Conservation (phyloP, 2,797 vertebrate genomes). For the Bucorvus abyssinicus region DNA sequence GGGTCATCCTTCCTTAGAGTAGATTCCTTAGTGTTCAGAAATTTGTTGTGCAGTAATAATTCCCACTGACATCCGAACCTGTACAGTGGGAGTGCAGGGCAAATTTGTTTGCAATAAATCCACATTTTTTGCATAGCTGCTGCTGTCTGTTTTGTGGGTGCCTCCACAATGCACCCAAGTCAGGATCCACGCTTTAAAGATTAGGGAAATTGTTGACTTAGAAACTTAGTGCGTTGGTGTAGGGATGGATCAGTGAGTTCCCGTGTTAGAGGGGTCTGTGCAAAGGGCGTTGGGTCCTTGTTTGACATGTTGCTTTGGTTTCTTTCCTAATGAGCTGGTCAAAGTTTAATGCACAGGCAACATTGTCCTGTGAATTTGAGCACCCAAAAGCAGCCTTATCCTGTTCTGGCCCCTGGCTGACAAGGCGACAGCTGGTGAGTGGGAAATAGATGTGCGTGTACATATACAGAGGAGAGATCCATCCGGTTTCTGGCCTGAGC, state of each 20-base stretch:
- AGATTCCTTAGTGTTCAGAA: too few species aligned
- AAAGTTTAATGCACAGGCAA: not conserved
- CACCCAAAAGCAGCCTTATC: not conserved
- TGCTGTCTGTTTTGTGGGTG: too few species aligned
- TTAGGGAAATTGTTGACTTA: too few species aligned
- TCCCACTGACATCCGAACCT: too few species aligned
- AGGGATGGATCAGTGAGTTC: not conserved
- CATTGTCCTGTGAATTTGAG: not conserved
- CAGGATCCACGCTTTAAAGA: too few species aligned
- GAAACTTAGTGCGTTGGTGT: not conserved
- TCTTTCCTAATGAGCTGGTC: not conserved
- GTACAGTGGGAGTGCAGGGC: too few species aligned
- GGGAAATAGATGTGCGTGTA: not conserved
- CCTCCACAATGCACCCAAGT: too few species aligned
- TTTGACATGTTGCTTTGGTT: not conserved
- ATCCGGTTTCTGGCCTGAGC: not conserved
- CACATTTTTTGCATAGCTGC: too few species aligned
- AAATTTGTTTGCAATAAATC: too few species aligned
- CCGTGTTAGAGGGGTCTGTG: accelerated
- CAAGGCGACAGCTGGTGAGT: not conserved
- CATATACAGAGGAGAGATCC: accelerated
- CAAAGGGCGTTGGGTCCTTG: not conserved
- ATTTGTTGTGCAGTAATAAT: too few species aligned
- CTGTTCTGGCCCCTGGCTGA: not conserved
- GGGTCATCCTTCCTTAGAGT: too few species aligned